Evolutionary conservation across 2,113 vertebrate genomes (phyloP).

Genomic region (Burhinus bistriatus): DNA sequence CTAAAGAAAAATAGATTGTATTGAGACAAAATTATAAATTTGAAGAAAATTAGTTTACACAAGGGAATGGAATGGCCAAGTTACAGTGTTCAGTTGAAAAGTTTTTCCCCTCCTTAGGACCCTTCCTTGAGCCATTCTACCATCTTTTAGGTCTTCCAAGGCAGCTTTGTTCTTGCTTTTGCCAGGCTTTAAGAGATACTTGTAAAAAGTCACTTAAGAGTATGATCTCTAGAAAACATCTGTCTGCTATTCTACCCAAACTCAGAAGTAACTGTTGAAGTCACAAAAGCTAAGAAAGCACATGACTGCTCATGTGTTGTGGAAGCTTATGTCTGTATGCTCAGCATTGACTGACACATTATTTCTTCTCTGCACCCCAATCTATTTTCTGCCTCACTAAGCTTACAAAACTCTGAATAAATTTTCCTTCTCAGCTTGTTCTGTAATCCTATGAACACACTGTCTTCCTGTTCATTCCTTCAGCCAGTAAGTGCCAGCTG

Average conservation of each 20-base stretch:
- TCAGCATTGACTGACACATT: slow-evolving; percentile 80
- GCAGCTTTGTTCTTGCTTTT: not conserved
- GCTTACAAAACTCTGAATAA: slow-evolving; percentile 85
- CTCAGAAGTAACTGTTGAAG: not conserved
- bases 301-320: slow-evolving; percentile 12
- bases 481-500: slow-evolving; percentile 70
- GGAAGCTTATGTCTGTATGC: slow-evolving; percentile 52
- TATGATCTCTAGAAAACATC: not conserved
- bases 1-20: not conserved
- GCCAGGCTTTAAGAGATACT: not conserved
- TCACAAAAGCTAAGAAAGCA: slow-evolving; percentile 39
- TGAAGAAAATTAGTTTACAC: not conserved
- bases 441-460: slow-evolving; percentile 69
- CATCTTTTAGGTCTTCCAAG: not conserved
- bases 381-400: slow-evolving; percentile 89
- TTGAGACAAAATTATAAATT: not conserved
- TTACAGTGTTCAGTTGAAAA: not conserved
- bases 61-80: not conserved
- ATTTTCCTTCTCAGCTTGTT: slow-evolving; percentile 76
- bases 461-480: slow-evolving; percentile 72
- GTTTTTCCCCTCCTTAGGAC: not conserved
- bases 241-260: not conserved
- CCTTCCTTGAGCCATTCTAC: not conserved
- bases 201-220: not conserved
- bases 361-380: slow-evolving; percentile 78